Evolutionary conservation across 2,888 invertebrate species (phyloP).

Genomic region (Pseudoips prasinana): DNA sequence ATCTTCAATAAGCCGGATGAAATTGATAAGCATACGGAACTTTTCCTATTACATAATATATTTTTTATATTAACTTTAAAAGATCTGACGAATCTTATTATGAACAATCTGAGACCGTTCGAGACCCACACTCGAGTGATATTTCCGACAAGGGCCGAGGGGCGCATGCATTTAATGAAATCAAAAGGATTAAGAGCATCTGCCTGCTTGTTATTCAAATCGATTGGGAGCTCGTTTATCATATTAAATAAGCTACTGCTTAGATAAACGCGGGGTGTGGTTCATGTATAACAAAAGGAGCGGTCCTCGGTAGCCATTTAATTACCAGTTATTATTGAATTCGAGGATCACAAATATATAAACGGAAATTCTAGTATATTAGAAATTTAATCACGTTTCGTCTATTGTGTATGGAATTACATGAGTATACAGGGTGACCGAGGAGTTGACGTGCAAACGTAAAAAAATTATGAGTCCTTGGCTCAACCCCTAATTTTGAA

Average conservation of each 20-base stretch:
- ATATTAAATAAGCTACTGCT: constrained; percentile 80
- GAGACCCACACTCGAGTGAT: constrained; percentile 73
- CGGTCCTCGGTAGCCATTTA: constrained; percentile 70
- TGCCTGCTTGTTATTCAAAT: constrained; percentile 82
- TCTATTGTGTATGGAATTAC: too few relatives aligned
- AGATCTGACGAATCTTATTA: constrained; percentile 57
- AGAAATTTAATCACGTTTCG: constrained; percentile 22
- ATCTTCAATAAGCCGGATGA: too few relatives aligned
- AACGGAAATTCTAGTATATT: constrained; percentile 35
- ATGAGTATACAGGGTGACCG: too few relatives aligned
- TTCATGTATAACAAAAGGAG: constrained; percentile 71
- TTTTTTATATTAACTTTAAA: constrained; percentile 35
- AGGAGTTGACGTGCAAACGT: too few relatives aligned
- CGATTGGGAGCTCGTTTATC: constrained; percentile 80
- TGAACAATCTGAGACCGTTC: constrained; percentile 58
- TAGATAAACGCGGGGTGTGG: constrained; percentile 79
- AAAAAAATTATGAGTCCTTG: too few relatives aligned
- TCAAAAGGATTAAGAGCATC: constrained; percentile 82
- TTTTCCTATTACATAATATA: too few relatives aligned
- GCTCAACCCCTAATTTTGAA: too few relatives aligned
- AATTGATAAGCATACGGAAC: too few relatives aligned
- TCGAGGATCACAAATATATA: constrained; percentile 40
- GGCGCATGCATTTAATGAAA: constrained; percentile 81
- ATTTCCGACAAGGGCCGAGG: constrained; percentile 78
- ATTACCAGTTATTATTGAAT: constrained; percentile 67